phyloP scores from a whole-genome alignment of 2,113 vertebrate genomes.

The Psephotus haematonotus region DNA sequence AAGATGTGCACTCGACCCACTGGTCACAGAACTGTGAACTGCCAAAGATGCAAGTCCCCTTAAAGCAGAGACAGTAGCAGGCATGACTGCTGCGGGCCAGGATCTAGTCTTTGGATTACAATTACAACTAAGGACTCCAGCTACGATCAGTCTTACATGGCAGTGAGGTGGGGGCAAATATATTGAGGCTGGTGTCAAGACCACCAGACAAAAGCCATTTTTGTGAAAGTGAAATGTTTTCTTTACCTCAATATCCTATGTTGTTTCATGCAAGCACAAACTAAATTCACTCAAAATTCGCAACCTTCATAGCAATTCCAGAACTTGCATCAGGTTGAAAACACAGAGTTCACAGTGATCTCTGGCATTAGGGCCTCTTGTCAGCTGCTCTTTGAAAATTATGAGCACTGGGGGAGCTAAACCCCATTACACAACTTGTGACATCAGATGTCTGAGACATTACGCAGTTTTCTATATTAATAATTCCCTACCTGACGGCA shows the following conservation, averaged over 20 bases:
- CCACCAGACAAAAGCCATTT: neutral
- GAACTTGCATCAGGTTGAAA: neutral
- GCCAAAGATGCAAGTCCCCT: neutral
- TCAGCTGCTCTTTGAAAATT: neutral
- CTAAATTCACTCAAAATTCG: neutral
- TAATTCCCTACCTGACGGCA: slow-evolving; percentile 31
- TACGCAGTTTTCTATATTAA: neutral
- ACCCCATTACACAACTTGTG: neutral
- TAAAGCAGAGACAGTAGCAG: neutral
- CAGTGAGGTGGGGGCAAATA: neutral
- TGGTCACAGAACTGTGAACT: neutral
- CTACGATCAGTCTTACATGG: neutral
- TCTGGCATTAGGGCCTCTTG: neutral
- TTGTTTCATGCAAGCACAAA: neutral
- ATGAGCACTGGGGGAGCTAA: neutral
- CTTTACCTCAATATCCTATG: neutral
- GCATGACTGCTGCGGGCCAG: neutral
- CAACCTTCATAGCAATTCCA: neutral
- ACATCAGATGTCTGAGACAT: neutral
- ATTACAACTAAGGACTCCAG: neutral
- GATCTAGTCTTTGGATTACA: neutral
- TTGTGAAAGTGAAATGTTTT: neutral
- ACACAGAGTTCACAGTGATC: neutral
- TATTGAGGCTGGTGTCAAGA: neutral
- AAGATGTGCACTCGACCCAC: neutral